Percentiles rank a stretch among this genome's conserved stretches.
Conservation (phyloP, 2,113 vertebrate genomes). For the human (Homo sapiens) region GRCh38 chr1:245778001-245778500, state of each 20-base stretch:
- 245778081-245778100: neutral
- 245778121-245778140: neutral
- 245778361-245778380: neutral
- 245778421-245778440: neutral
- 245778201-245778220: neutral
- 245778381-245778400: neutral
- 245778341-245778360: neutral
- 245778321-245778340: neutral
- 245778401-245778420: neutral
- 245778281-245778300: neutral
- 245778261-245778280: neutral
- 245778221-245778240: neutral
- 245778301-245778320: neutral
- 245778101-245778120: neutral
- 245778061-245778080: neutral
- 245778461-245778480: neutral
- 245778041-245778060: neutral
- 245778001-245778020: neutral
- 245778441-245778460: neutral
- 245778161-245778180: neutral
- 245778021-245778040: neutral
- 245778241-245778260: neutral
- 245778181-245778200: neutral
- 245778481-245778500: neutral
- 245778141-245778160: neutral